These are phyloP conservation scores for Campoplex nolae DNA, from an alignment of 2,888 invertebrate genomes.

Conservation along the genomic window DNA sequence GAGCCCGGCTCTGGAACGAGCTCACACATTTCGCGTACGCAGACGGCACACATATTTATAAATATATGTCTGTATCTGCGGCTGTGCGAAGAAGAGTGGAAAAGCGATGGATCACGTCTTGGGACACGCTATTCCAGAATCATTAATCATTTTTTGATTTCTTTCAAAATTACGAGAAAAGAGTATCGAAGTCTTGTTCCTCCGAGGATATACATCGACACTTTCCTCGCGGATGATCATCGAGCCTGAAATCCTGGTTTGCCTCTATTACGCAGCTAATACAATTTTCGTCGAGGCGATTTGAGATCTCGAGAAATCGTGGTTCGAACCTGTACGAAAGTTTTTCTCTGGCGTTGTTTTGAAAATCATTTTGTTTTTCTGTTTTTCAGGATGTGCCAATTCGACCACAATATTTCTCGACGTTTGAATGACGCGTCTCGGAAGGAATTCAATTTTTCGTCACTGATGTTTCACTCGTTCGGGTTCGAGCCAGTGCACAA, in stretches of 20 bases:
- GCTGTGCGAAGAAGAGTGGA: constrained; percentile 1
- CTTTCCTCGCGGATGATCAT: not conserved
- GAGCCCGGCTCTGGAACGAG: constrained; percentile 2
- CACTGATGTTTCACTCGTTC: not conserved
- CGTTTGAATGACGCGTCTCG: not conserved
- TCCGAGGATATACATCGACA: constrained; percentile 8
- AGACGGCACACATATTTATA: not conserved
- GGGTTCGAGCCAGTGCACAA: not conserved
- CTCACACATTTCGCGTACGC: not conserved
- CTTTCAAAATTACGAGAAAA: not conserved
- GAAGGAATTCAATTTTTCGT: constrained; percentile 32
- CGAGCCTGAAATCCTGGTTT: not conserved
- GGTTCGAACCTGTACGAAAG: not conserved
- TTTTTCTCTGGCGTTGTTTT: not conserved
- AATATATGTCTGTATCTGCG: too few relatives aligned
- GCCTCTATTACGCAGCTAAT: too few relatives aligned
- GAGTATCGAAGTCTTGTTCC: constrained; percentile 17
- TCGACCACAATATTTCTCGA: not conserved
- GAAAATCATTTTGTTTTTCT: not conserved
- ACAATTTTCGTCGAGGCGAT: not conserved
- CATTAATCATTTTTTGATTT: constrained; percentile 58
- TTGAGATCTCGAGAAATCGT: not conserved
- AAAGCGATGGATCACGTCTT: not conserved
- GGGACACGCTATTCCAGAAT: constrained; percentile 1
- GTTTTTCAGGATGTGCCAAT: not conserved